These are phyloP conservation scores for Eunapius fragilis DNA, from an alignment of 37 sponge, comb jelly and placozoan species.

Conservation along the genomic window DNA sequence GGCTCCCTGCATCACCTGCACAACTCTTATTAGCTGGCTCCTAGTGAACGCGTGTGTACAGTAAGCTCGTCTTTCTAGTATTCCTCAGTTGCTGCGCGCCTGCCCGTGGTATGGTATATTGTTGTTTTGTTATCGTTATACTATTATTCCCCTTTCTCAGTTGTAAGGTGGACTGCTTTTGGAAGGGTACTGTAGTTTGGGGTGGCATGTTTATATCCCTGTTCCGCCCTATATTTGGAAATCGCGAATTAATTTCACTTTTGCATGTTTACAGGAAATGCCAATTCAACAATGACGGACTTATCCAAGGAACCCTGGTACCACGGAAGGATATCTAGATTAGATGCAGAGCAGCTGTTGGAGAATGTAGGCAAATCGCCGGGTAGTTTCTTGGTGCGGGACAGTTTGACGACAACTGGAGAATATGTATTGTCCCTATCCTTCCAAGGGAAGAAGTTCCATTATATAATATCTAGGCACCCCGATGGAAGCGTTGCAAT, in stretches of 20 bases:
- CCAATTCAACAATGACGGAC: slow-evolving; percentile 29
- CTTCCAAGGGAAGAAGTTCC: slow-evolving; percentile 51
- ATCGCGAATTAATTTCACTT: no score
- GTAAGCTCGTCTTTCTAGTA: background rate
- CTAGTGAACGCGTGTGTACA: no score
- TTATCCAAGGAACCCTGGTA: slow-evolving; percentile 77
- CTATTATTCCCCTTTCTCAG: background rate
- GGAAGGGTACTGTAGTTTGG: no score
- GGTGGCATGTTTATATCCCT: no score
- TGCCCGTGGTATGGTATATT: background rate
- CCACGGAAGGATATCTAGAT: slow-evolving; percentile 79
- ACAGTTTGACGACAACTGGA: slow-evolving; percentile 79
- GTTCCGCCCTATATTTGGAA: no score
- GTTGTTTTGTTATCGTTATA: background rate
- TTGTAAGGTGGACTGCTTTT: background rate
- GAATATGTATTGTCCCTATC: slow-evolving; percentile 86
- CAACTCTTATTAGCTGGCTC: no score
- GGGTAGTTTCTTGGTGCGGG: slow-evolving; percentile 81
- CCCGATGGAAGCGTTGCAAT: slow-evolving; percentile 76
- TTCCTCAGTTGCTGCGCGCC: background rate
- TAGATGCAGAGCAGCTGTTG: slow-evolving; percentile 81
- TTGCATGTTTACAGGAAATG: background rate
- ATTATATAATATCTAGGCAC: slow-evolving; percentile 72
- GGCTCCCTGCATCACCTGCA: background rate
- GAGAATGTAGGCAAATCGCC: slow-evolving; percentile 34